Evolutionary conservation across 2,113 vertebrate species (phyloP), one percentile per base, ranked within the genome.

Genomic region (Oophaga pumilio): DNA sequence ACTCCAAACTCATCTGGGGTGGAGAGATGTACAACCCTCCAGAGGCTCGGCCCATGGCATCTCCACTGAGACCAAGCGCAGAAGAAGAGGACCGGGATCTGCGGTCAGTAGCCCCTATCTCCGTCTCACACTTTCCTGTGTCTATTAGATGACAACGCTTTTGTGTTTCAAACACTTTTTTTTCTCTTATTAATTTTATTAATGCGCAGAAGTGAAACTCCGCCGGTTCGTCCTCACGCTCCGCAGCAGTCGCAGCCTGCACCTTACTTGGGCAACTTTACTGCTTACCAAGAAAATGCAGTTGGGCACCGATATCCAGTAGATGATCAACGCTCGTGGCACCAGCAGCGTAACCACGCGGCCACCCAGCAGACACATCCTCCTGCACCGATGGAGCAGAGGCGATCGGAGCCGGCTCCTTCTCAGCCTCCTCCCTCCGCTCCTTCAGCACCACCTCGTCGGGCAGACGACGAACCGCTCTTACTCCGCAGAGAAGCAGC

Each of bases 1-100:
- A 98, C 92, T 94, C 97, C 68, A 97, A 97, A 87, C 87, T 97
- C 91, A 94, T 96, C 73, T 97, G 97, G 97, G 96, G 94, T 17
- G 93, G 95, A 1, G 97, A 97, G 33, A 96, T 95, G 62, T 97
- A 97, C 76, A 91, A 95, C n/a, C 92, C 94, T 2, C 91, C 92
- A 12, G 94, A 97, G 33, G 91, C 92, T 20, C 94, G 95, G 3
- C 93, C 94, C 0, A 92, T 96, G 0, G 93, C 95, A 1, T 97
- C 96, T 4, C 95, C 97, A 0, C 90, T 95, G 62, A 95, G 96
- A 79, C 97, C 96, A 91, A 94, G 96, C 73, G 92, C 95, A 0
- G 96, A 97, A 0, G 97, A 97, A 22, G 93, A 94, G 1, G 90
- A 94, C 69, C 96, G 97, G 92, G 94, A 94, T 20, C 90, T 94